A percentile compares a stretch with the other conserved stretches of the same genome.
Evolutionary conservation across 2,113 vertebrate genomes (phyloP).

Genomic region (Alectura lathami): DNA sequence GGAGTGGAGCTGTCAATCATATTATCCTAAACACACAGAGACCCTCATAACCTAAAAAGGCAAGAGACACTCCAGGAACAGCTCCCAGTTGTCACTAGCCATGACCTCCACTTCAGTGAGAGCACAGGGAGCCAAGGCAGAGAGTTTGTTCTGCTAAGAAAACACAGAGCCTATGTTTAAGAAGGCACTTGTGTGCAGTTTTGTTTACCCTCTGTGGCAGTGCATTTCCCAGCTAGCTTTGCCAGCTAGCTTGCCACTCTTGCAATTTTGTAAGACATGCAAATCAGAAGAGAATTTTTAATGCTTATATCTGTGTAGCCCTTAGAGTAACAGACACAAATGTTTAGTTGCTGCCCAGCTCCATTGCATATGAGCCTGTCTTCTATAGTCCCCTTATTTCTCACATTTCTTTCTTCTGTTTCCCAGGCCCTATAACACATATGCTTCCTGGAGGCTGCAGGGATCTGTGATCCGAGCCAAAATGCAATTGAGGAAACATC

Average conservation of each 20-base stretch:
- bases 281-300: neutral
- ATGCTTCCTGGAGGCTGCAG: neutral
- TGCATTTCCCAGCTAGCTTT: neutral
- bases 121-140: constrained; percentile 40
- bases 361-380: neutral
- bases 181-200: neutral
- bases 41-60: constrained; percentile 88
- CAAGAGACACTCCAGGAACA: constrained; percentile 77
- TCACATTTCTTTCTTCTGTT: neutral
- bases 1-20: constrained; percentile 82
- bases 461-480: neutral
- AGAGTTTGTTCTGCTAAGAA: constrained; percentile 47
- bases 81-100: constrained; percentile 80
- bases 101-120: constrained; percentile 74
- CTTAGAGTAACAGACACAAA: neutral
- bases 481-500: neutral
- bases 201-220: neutral
- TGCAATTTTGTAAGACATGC: neutral
- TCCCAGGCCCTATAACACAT: neutral
- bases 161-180: constrained; percentile 14
- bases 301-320: neutral
- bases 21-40: constrained; percentile 80
- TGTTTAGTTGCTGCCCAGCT: neutral
- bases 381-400: neutral
- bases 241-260: neutral